Conservation (phyloP, 2,888 invertebrate genomes). For the Agrotis ipsilon region DNA sequence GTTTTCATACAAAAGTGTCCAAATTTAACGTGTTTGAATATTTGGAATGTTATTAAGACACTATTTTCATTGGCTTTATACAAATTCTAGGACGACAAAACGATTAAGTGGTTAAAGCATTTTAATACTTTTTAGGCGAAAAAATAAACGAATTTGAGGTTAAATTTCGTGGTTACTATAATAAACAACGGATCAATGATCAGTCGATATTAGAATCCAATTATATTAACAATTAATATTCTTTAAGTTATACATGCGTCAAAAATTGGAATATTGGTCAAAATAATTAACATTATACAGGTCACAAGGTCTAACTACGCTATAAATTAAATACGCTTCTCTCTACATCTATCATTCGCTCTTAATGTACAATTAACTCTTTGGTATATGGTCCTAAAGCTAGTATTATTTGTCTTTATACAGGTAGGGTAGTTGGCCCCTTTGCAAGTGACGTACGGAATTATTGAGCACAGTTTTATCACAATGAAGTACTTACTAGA, state of each 20-base stretch:
- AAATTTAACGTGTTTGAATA: conserved; percentile 88
- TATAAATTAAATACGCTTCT: conserved; percentile 87
- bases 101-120: conserved; percentile 82
- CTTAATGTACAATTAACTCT: conserved; percentile 90
- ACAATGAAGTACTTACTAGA: conserved; percentile 63
- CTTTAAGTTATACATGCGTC: conserved; percentile 63
- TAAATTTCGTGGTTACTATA: conserved; percentile 58
- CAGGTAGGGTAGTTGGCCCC: conserved; percentile 79
- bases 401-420: conserved; percentile 86
- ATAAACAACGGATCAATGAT: conserved; percentile 54
- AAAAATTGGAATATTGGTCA: conserved; percentile 82
- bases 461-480: conserved; percentile 64
- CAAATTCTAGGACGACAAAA: conserved; percentile 81
- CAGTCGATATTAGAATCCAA: conserved; percentile 64
- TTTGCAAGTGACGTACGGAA: conserved; percentile 73
- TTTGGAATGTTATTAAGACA: conserved; percentile 90
- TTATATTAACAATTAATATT: conserved; percentile 57
- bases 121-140: conserved; percentile 70
- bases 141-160: conserved; percentile 67
- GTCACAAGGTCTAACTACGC: conserved; percentile 84
- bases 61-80: conserved; percentile 88
- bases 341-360: conserved; percentile 81
- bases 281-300: conserved; percentile 81
- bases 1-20: conserved; percentile 90
- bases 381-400: conserved; percentile 90